Evolutionary conservation across 1,140 invertebrate genomes (phyloP), one percentile per base, ranked within the genome.

Genomic region (Cherax destructor): DNA sequence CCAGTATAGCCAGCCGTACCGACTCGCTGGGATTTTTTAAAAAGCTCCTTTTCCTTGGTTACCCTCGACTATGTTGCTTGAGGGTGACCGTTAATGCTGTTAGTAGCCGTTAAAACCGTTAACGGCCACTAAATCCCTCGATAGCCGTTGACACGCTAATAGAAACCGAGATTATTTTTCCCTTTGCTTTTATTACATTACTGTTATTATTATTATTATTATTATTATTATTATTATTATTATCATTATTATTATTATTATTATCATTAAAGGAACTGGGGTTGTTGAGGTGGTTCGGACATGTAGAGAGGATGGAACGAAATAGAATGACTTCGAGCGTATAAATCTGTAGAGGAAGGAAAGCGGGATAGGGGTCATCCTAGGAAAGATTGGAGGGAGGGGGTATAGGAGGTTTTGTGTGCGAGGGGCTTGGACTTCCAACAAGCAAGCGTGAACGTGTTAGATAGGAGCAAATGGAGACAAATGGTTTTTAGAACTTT

Each of bases 11-110:
- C 76, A 50, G 52, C 76, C 85, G 18, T 52, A 78, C 76, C 85
- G 85, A 77, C 74, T 87, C 74, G 9, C 69, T 24, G 69, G 59
- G 85, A 87, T 87, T 87, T 87, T 87, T 87, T 79, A 87, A 79
- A 77, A 61, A 56, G 52, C 52, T 56, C 52, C 52, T 65, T 49
- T 74, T 61, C 61, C 83, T 50, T 6, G 72, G 69, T 30, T 30
- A 86, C 85, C 61, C 85, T 47, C 41, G 76, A 61, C 52, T n/a
- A 24, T 52, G n/a, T 24, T 30, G 74, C 76, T 74, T 41, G 49
- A 47, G 24, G 21, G 74, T 78, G 83, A 47, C 85, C 85, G 30
- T 74, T 78, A 59, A 30, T 18, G 52, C 11, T 30, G 16, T 47
- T 50, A 72, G 65, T n/a, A 41, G 47, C 85, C 9, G 47, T 50